Conservation (phyloP, 2,113 vertebrate species). For the Boleophthalmus pectinirostris region DNA sequence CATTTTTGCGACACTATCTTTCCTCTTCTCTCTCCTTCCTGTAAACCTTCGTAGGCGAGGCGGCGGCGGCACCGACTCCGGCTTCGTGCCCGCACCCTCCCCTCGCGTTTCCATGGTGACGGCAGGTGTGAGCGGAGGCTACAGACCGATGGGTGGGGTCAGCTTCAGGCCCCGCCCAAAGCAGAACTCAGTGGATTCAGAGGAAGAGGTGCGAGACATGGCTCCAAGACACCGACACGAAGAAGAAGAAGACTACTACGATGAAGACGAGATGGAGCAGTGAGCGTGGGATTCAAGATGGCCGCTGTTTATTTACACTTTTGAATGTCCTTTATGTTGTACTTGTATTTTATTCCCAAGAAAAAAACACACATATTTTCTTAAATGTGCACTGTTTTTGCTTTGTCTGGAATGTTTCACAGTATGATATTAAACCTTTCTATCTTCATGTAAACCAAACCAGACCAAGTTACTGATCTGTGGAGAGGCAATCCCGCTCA, state of each 20-base stretch:
- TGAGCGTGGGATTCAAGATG: neutral
- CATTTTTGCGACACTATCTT: neutral
- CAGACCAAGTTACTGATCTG: no score
- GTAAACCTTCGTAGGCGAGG: neutral
- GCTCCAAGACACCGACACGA: neutral
- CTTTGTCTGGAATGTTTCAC: no score
- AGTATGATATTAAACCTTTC: no score
- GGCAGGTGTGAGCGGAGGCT: neutral
- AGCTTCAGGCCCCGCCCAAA: neutral
- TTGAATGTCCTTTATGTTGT: neutral
- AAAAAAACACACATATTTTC: neutral
- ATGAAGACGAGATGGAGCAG: neutral
- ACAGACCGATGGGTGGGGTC: constrained; percentile 1
- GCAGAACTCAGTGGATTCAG: neutral
- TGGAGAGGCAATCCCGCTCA: no score
- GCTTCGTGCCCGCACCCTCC: neutral
- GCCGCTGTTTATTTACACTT: neutral
- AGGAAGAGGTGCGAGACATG: neutral
- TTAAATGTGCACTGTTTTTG: neutral
- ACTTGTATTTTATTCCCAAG: neutral
- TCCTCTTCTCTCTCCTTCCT: neutral
- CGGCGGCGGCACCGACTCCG: neutral
- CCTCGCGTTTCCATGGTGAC: neutral
- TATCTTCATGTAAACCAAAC: no score
- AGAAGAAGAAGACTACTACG: neutral